phyloP scores from a whole-genome alignment of 2,888 invertebrate genomes.

The Tineola bisselliella region DNA sequence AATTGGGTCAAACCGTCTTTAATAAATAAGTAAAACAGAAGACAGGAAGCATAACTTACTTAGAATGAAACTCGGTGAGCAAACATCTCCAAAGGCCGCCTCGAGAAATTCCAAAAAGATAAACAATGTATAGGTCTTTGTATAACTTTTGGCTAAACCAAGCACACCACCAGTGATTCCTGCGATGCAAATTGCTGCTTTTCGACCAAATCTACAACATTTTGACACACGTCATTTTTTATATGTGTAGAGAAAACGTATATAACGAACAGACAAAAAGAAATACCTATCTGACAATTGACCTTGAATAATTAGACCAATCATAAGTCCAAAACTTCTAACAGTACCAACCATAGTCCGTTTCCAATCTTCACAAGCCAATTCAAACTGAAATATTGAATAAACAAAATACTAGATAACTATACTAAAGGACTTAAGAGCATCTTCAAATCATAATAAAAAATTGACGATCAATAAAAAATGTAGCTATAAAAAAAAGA shows the following conservation, averaged over 20 bases:
- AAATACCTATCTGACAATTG: slow-evolving; percentile 59
- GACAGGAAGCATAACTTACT: slow-evolving; percentile 18
- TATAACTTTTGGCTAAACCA: slow-evolving; percentile 65
- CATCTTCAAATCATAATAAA: slow-evolving; percentile 6
- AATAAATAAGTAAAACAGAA: not conserved
- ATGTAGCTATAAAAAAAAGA: not conserved
- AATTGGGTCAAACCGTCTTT: not conserved
- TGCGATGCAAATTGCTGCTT: slow-evolving; percentile 56
- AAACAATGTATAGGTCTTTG: slow-evolving; percentile 61
- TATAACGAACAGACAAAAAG: not conserved
- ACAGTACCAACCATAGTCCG: slow-evolving; percentile 56
- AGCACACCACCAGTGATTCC: slow-evolving; percentile 56
- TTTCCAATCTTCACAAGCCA: slow-evolving; percentile 43
- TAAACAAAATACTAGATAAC: not conserved
- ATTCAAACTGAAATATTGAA: slow-evolving; percentile 22
- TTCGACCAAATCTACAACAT: slow-evolving; percentile 56
- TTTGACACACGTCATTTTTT: not conserved
- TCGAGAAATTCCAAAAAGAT: slow-evolving; percentile 63
- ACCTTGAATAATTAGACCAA: slow-evolving; percentile 64
- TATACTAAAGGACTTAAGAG: not conserved
- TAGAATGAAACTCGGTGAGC: slow-evolving; percentile 26
- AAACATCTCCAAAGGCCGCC: slow-evolving; percentile 41
- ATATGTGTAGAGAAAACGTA: not conserved
- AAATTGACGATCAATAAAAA: not conserved
- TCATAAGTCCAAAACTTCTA: slow-evolving; percentile 64